phyloP scores from a whole-genome alignment of 2,888 invertebrate genomes.

The Diaphora mendica region DNA sequence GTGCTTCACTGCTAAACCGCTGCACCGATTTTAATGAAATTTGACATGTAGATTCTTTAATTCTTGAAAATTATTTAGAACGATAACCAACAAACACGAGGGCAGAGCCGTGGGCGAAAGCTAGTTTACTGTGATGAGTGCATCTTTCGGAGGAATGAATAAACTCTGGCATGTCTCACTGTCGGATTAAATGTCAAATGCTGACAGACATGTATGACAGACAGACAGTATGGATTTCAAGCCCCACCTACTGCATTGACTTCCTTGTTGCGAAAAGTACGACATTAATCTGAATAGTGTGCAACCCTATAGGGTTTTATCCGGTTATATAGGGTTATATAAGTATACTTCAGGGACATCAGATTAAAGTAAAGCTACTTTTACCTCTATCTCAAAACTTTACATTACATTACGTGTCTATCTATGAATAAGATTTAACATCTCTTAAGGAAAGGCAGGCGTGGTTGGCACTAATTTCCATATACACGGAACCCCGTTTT shows the following conservation, averaged over 20 bases:
- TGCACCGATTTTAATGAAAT: too few species aligned
- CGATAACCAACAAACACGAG: too few species aligned
- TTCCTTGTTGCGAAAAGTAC: background rate
- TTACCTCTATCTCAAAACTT: background rate
- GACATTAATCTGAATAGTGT: background rate
- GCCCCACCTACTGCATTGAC: background rate
- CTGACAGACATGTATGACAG: background rate
- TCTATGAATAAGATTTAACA: background rate
- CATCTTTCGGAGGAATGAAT: background rate
- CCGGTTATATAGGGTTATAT: too few species aligned
- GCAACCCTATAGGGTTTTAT: too few species aligned
- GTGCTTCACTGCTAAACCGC: background rate
- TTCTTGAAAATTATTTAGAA: too few species aligned
- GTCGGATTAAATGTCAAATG: background rate
- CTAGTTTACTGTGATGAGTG: background rate
- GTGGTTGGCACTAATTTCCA: conserved; percentile 35
- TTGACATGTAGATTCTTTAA: too few species aligned
- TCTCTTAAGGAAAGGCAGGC: conserved; percentile 17
- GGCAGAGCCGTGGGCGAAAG: too few species aligned
- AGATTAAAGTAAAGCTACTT: background rate
- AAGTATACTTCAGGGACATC: background rate
- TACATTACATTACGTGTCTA: background rate
- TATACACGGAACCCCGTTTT: conserved; percentile 45
- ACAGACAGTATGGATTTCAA: background rate
- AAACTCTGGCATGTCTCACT: background rate